phyloP scores from a whole-genome alignment of 1,140 invertebrate species.

The Trichonephila clavata region DNA sequence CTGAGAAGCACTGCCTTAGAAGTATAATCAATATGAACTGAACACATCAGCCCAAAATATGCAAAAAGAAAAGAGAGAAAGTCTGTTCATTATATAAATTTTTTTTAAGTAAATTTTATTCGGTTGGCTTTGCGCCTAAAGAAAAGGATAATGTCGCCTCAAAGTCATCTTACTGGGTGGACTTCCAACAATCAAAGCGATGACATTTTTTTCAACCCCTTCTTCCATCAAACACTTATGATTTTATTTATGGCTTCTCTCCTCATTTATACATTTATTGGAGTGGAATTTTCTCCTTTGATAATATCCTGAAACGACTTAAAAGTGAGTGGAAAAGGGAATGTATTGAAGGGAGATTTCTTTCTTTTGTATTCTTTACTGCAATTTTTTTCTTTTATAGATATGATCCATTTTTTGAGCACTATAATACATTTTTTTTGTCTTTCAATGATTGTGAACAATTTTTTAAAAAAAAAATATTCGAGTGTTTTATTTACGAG shows the following conservation, averaged over 20 bases:
- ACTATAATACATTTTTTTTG: too few relatives aligned
- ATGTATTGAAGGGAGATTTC: neutral
- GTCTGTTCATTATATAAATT: too few relatives aligned
- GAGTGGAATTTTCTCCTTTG: slow-evolving; percentile 21
- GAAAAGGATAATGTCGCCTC: slow-evolving; percentile 7
- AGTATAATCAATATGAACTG: too few relatives aligned
- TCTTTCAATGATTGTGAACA: too few relatives aligned
- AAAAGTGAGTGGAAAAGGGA: neutral
- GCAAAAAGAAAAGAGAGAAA: too few relatives aligned
- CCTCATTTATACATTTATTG: slow-evolving; percentile 60
- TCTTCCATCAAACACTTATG: slow-evolving; percentile 51
- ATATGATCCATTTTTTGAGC: too few relatives aligned
- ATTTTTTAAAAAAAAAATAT: too few relatives aligned
- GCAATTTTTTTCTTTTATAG: neutral
- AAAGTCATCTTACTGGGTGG: neutral
- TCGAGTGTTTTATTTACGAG: too few relatives aligned
- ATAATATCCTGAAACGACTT: neutral
- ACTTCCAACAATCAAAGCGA: slow-evolving; percentile 37
- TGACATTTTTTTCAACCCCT: slow-evolving; percentile 47
- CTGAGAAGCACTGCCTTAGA: too few relatives aligned
- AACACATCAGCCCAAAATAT: too few relatives aligned
- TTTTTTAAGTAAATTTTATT: too few relatives aligned
- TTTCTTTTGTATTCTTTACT: neutral
- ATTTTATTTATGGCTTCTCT: slow-evolving; percentile 67
- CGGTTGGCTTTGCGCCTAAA: neutral